Base-by-base conservation (phyloP, 2,888 invertebrate species). In the Trypoxylon attenuatum region DNA sequence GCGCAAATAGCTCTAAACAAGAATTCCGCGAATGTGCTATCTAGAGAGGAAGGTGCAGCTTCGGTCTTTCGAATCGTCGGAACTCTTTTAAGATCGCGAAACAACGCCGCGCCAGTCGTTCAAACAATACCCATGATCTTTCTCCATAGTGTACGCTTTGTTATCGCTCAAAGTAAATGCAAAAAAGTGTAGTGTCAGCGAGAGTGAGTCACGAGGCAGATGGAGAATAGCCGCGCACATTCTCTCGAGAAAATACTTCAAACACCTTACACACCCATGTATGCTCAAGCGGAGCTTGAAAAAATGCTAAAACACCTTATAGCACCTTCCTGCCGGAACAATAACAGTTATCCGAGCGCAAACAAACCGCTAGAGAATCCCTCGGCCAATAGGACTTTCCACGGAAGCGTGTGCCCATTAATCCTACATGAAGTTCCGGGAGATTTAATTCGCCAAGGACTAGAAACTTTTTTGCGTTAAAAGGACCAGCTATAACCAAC, bases 121-220 rank as follows among this genome's bases (percentile, higher is more conserved):
- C 68, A 59, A 61, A 68, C 58, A 68, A 70, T 55, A 45, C 27
- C 45, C 41, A 58, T 47, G 43, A 39, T 52, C 13, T 41, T 6
- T 43, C 19, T 16, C n/a, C 46, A 8, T 10, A 25, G 23, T 22
- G 27, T 8, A 1, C 13, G 27, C 53, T 56, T 67, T 65, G 74
- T 74, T 73, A 73, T 74, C 75, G 61, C 10, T 42, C 39, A 57
- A 52, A 58, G 59, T 60, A 71, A 74, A 73, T 56, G 71, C 57
- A 27, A 55, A 62, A 62, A 61, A 56, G 56, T 49, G 46, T 54
- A 49, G 25, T 53, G 61, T 41, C 54, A 27, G 64, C 71, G 54
- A 56, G 51, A 61, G 68, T 73, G 73, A 73, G 47, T 73, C 75
- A 74, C 50, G 52, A n/a, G 27, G 51, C 18, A 52, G 65, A 64